These are phyloP conservation scores for Callionymus lyra DNA, from an alignment of 2,113 vertebrate species.

Conservation along the genomic window DNA sequence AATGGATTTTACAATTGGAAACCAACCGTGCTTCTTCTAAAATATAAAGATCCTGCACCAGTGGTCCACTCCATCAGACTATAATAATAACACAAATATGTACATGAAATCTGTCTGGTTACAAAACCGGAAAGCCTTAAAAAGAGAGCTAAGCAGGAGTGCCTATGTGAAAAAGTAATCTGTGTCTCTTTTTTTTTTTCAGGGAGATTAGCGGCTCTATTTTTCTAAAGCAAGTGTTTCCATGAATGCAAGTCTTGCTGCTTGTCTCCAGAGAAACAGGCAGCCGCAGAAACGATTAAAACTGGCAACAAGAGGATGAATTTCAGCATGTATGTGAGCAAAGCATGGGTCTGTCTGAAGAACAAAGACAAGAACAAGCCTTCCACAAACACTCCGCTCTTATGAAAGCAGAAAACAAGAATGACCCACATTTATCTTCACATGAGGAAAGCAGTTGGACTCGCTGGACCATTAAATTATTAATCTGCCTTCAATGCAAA, in stretches of 20 bases:
- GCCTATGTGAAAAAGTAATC: background rate
- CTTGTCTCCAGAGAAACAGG: slow-evolving; percentile 18
- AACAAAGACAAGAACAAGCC: slow-evolving; percentile 19
- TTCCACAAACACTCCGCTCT: background rate
- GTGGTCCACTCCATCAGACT: no score
- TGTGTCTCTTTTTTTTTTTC: slow-evolving; percentile 8
- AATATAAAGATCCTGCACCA: no score
- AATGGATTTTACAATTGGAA: no score
- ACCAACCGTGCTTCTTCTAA: no score
- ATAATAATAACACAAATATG: no score
- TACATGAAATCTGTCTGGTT: no score
- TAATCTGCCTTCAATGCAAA: slow-evolving; percentile 31
- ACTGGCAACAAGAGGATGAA: slow-evolving; percentile 23
- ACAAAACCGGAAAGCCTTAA: no score
- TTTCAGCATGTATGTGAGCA: slow-evolving; percentile 15
- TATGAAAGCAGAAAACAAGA: slow-evolving; percentile 30
- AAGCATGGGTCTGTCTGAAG: slow-evolving; percentile 24
- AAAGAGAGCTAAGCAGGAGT: no score
- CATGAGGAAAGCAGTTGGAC: slow-evolving; percentile 14
- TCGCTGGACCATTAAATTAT: slow-evolving; percentile 36
- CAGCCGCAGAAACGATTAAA: slow-evolving; percentile 13
- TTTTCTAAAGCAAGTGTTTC: slow-evolving; percentile 21
- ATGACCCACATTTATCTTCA: slow-evolving; percentile 36
- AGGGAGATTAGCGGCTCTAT: slow-evolving; percentile 16
- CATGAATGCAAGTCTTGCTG: slow-evolving; percentile 17